Evolutionary conservation across 2,888 invertebrate species (phyloP).

Genomic region (Margaritifera margaritifera): DNA sequence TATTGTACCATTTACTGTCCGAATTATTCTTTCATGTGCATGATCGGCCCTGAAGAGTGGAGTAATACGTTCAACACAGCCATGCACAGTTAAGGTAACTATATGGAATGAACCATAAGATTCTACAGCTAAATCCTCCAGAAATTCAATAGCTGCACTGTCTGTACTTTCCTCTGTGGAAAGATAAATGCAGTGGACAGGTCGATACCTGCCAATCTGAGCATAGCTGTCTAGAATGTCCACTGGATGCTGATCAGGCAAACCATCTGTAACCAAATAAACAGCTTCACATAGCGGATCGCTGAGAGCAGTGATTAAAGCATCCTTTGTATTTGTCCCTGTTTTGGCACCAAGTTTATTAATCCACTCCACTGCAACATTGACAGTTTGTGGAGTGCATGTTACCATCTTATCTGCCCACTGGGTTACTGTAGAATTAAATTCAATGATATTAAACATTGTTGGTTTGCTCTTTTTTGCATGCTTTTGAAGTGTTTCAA

Average conservation of each 20-base stretch:
- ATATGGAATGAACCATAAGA: conserved; percentile 70
- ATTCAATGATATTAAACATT: conserved; percentile 70
- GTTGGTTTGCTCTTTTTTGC: conserved; percentile 52
- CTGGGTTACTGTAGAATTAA: conserved; percentile 69
- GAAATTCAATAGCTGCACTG: conserved; percentile 61
- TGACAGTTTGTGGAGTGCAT: conserved; percentile 69
- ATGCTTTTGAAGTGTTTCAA: conserved; percentile 61
- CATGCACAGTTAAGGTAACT: conserved; percentile 62
- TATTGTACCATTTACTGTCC: conserved; percentile 62
- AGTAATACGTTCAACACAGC: conserved; percentile 66
- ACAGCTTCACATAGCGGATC: conserved; percentile 67
- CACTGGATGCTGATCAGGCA: conserved; percentile 68
- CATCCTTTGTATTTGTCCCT: conserved; percentile 71
- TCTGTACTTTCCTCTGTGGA: conserved; percentile 59
- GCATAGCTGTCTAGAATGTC: conserved; percentile 68
- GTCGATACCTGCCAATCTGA: conserved; percentile 54
- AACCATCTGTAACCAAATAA: conserved; percentile 70
- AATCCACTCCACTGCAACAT: conserved; percentile 69
- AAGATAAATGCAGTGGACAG: conserved; percentile 70
- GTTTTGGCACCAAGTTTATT: conserved; percentile 66
- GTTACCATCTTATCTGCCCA: conserved; percentile 71
- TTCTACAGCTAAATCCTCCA: conserved; percentile 68
- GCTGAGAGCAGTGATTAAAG: conserved; percentile 65
- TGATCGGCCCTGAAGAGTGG: conserved; percentile 66
- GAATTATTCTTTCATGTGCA: conserved; percentile 56